Evolutionary conservation across 1,140 invertebrate genomes (phyloP).

Genomic region (Sycobia sp.): DNA sequence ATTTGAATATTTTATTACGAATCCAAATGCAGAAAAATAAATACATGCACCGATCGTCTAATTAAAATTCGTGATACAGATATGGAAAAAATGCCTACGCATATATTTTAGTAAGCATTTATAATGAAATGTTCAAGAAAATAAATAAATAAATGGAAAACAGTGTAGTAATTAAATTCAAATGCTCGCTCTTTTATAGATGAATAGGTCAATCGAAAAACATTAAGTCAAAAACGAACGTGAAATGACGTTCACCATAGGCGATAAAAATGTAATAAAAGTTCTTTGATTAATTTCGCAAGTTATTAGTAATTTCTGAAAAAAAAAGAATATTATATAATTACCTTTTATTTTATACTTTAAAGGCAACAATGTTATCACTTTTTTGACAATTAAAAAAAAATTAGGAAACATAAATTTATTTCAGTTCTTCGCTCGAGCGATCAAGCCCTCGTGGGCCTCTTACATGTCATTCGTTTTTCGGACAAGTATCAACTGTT

Average conservation of each 20-base stretch:
- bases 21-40: constrained; percentile 8
- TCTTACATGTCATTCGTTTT: too few species aligned
- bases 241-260: background rate
- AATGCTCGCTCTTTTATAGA: background rate
- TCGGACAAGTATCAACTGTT: too few species aligned
- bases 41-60: background rate
- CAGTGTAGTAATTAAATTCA: constrained; percentile 29
- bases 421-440: too few species aligned
- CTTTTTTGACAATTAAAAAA: too few species aligned
- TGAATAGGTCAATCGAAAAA: constrained; percentile 17
- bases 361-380: too few species aligned
- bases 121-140: background rate
- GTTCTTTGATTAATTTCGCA: constrained; percentile 18
- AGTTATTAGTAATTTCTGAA: too few species aligned
- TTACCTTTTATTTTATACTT: too few species aligned
- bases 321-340: too few species aligned
- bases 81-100: background rate
- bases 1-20: background rate
- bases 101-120: constrained; percentile 10
- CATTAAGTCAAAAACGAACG: constrained; percentile 11
- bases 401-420: too few species aligned
- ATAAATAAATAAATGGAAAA: constrained; percentile 5
- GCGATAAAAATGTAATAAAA: constrained; percentile 11
- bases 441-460: too few species aligned
- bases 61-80: constrained; percentile 11